These are phyloP conservation scores for Dasypus novemcinctus DNA, from an alignment of 2,113 vertebrate genomes.

Conservation along the genomic window DNA sequence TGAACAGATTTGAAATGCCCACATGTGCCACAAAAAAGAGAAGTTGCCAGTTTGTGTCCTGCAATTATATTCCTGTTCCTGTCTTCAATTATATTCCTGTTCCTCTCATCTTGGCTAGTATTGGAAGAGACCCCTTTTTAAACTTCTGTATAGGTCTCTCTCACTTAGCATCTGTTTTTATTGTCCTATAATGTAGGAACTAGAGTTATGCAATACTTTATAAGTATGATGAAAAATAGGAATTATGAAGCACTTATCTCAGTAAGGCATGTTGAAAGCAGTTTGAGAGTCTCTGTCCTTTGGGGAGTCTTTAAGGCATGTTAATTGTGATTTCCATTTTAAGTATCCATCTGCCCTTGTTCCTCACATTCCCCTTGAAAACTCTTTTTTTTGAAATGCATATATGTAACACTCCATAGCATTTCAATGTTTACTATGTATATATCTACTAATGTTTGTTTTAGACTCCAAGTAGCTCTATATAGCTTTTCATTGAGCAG, in stretches of 20 bases:
- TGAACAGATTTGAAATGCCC: neutral
- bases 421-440: conserved; percentile 20
- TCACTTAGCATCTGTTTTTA: neutral
- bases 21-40: neutral
- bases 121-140: neutral
- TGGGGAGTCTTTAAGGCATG: neutral
- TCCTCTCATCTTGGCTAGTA: neutral
- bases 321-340: neutral
- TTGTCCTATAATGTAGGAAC: neutral
- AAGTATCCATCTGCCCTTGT: neutral
- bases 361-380: neutral
- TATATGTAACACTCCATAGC: neutral
- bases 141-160: neutral
- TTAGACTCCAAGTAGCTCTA: neutral
- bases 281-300: neutral
- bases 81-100: neutral
- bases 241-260: neutral
- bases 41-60: neutral
- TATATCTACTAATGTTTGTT: neutral
- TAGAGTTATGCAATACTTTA: neutral
- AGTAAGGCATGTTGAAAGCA: neutral
- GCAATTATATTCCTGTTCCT: too few relatives aligned
- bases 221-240: neutral
- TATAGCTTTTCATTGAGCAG: neutral
- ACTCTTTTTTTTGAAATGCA: neutral